Base-by-base conservation (phyloP, 30 jellyfish, hydroid and myxozoan genomes). In the Pelagia noctiluca region DNA sequence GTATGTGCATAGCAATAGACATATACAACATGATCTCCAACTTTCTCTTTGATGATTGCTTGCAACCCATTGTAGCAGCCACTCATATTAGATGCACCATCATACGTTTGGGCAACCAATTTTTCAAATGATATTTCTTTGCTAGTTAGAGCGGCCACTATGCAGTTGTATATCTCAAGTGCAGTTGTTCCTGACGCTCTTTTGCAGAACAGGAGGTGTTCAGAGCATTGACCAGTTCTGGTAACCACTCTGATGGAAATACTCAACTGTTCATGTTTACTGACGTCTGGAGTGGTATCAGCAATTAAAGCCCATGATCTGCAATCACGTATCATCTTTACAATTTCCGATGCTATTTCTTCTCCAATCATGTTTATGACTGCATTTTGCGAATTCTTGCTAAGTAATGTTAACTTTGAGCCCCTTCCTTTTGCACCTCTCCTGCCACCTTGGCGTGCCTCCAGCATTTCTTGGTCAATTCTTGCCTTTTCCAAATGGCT, bases 21-120 rank as follows among this genome's bases (percentile, higher is more conserved):
- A 33, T 66, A 66, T 3, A 66, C 33, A 28, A 62, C 85, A 81
- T 81, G 76, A 13, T 64, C 77, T 63, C 76, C 78, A 36, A 68
- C 63, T 31, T 35, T 65, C 18, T 66, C 77, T 66, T 81, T 81
- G 54, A 81, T 66, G 33, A 65, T 42, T 42, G 83, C 83, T 65
- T 81, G 91, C 65, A 81, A 47, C 34, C 76, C 91, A 81, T 81
- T 81, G 77, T 81, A 81, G 36, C 74, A 46, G 52, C 90, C 90
- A 63, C 84, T 49, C 90, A 63, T 80, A 60, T 63, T 52, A 0
- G 89, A 77, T 12, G 89, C 89, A 23, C 89, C 71, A 31, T 78
- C 89, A 29, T 61, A 78, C 3, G 82, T 54, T 61, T 78, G 89
- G 25, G 89, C 89, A 5, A 78, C 89, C 71, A 78, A 42, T 2